A percentile compares a stretch with the other conserved stretches of the same genome.
phyloP scores from a whole-genome alignment of 1,140 invertebrate species.

The Drosophila tsacasi region DNA sequence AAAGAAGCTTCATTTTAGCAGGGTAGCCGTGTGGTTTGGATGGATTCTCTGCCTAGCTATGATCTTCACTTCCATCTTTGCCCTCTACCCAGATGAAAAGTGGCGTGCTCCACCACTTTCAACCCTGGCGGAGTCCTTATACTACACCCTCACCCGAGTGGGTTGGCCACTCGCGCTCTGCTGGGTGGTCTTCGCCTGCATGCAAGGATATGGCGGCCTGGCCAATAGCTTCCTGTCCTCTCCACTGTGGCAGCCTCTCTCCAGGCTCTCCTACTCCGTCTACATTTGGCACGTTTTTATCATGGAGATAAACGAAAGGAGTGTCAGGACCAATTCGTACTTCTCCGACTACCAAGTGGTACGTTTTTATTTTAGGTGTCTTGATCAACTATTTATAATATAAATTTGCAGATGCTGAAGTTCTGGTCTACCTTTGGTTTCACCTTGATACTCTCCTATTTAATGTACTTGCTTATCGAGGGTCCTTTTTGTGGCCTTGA shows the following conservation, averaged over 20 bases:
- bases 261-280: too few relatives aligned
- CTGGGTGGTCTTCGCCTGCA: too few relatives aligned
- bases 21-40: conserved; percentile 28
- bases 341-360: conserved; percentile 54
- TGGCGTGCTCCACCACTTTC: conserved; percentile 58
- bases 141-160: too few relatives aligned
- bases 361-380: background rate
- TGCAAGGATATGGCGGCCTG: too few relatives aligned
- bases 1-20: conserved; percentile 33
- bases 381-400: too few relatives aligned
- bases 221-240: too few relatives aligned
- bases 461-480: conserved; percentile 33
- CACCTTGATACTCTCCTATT: conserved; percentile 28
- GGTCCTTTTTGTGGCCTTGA: conserved; percentile 33
- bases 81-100: conserved; percentile 60
- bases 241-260: too few relatives aligned
- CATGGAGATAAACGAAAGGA: conserved; percentile 28
- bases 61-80: conserved; percentile 68
- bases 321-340: conserved; percentile 20
- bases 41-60: conserved; percentile 63
- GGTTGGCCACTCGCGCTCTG: too few relatives aligned
- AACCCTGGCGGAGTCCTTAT: too few relatives aligned
- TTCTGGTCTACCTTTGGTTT: conserved; percentile 46
- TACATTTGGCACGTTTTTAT: conserved; percentile 81
- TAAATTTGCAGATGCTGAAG: conserved; percentile 12